Conservation (phyloP, 2,797 vertebrate species). For the Lutjanus argentimaculatus region DNA sequence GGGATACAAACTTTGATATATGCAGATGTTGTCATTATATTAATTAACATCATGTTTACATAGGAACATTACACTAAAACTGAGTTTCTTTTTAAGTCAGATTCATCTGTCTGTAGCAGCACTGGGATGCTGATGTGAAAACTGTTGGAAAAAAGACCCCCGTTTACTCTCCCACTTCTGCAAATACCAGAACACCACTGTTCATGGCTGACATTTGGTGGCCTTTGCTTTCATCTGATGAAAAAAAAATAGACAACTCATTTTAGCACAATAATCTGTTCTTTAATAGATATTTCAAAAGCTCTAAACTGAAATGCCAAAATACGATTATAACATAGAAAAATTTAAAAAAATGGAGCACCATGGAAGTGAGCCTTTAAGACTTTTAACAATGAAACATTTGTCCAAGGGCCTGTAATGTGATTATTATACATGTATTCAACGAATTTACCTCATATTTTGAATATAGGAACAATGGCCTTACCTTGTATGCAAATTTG, state of each 20-base stretch:
- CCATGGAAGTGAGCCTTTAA: background rate
- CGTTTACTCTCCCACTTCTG: background rate
- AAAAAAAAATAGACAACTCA: background rate
- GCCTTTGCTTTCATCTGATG: background rate
- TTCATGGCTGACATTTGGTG: background rate
- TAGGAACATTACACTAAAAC: background rate
- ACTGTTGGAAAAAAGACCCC: background rate
- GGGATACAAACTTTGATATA: background rate
- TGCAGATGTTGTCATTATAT: background rate
- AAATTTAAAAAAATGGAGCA: background rate
- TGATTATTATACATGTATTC: background rate
- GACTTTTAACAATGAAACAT: background rate
- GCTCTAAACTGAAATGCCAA: too few species aligned
- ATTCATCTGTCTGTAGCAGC: background rate
- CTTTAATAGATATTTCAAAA: background rate
- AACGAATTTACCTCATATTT: background rate
- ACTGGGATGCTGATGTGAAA: background rate
- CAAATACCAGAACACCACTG: background rate
- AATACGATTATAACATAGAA: background rate
- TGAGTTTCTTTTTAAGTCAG: background rate
- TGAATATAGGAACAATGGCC: background rate
- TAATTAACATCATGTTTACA: background rate
- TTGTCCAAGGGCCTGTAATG: background rate
- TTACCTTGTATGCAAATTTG: background rate
- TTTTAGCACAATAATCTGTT: background rate